Conservation (phyloP, 2,888 invertebrate species). For the Notodonta ziczac region DNA sequence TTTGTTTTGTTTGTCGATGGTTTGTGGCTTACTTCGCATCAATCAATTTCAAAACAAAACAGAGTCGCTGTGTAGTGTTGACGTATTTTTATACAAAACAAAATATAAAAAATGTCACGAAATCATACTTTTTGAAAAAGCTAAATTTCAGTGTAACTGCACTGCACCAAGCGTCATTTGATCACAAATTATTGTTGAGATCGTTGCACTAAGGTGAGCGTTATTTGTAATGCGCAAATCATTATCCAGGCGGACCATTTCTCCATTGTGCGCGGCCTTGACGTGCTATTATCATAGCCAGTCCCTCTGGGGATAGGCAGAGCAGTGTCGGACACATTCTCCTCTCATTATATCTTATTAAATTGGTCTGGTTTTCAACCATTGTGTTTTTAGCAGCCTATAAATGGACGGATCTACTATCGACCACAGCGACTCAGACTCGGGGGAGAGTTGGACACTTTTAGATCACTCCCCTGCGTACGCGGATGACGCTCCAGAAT, state of each 20-base stretch:
- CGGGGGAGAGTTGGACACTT: constrained; percentile 81
- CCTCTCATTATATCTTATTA: neutral
- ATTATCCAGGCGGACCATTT: constrained; percentile 8
- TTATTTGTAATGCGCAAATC: constrained; percentile 31
- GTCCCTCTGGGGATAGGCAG: neutral
- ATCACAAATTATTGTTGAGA: constrained; percentile 43
- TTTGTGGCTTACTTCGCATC: constrained; percentile 11
- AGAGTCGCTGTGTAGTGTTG: constrained; percentile 46
- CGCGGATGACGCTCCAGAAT: constrained; percentile 56
- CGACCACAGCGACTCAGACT: constrained; percentile 81
- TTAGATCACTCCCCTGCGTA: constrained; percentile 61
- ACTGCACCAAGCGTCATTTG: constrained; percentile 39
- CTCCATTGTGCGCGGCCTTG: constrained; percentile 13
- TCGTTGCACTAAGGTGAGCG: constrained; percentile 44
- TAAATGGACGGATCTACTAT: constrained; percentile 69
- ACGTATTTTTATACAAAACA: constrained; percentile 55
- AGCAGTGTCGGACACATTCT: neutral
- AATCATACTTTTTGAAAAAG: constrained; percentile 47
- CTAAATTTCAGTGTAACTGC: constrained; percentile 58
- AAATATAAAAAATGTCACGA: constrained; percentile 56
- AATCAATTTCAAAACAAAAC: constrained; percentile 45
- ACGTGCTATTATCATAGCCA: neutral
- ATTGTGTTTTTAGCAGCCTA: constrained; percentile 24
- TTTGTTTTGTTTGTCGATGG: neutral
- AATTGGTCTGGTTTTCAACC: constrained; percentile 14